Conservation (phyloP, 2,113 vertebrate genomes). For the Candoia aspera region DNA sequence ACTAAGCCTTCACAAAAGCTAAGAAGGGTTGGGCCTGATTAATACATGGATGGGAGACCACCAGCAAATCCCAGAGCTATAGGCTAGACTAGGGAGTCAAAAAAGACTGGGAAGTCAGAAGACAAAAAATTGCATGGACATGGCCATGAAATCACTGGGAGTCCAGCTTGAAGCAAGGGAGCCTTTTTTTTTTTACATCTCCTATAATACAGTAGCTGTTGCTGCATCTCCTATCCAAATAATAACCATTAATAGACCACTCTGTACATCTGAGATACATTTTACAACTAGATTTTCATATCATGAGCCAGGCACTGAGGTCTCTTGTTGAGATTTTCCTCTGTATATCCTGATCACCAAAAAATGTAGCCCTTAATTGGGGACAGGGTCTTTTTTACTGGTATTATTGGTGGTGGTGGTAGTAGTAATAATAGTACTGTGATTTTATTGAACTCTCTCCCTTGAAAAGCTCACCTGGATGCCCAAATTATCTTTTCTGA, state of each 20-base stretch:
- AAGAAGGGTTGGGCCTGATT: not conserved
- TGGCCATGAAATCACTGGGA: not conserved
- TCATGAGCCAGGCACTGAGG: too few relatives aligned
- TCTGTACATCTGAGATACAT: not conserved
- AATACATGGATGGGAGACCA: not conserved
- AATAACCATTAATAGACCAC: too few relatives aligned
- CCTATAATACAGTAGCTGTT: not conserved
- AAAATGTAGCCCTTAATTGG: too few relatives aligned
- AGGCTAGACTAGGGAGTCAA: not conserved
- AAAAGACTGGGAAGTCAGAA: not conserved
- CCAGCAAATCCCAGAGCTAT: not conserved
- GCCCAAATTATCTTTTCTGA: too few relatives aligned
- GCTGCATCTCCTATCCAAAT: too few relatives aligned
- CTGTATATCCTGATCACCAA: too few relatives aligned
- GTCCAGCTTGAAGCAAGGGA: not conserved
- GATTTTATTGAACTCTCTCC: too few relatives aligned
- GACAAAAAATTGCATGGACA: not conserved
- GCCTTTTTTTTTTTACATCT: not conserved
- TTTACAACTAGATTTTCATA: not conserved
- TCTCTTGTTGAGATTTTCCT: too few relatives aligned
- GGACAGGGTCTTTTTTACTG: too few relatives aligned
- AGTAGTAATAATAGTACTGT: too few relatives aligned
- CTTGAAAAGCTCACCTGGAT: too few relatives aligned
- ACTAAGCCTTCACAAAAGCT: not conserved
- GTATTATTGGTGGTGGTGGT: too few relatives aligned